A percentile compares a stretch with the other conserved stretches of the same genome.
phyloP scores from a whole-genome alignment of 2,888 invertebrate species.

The Hirtodrosophila trivittata region DNA sequence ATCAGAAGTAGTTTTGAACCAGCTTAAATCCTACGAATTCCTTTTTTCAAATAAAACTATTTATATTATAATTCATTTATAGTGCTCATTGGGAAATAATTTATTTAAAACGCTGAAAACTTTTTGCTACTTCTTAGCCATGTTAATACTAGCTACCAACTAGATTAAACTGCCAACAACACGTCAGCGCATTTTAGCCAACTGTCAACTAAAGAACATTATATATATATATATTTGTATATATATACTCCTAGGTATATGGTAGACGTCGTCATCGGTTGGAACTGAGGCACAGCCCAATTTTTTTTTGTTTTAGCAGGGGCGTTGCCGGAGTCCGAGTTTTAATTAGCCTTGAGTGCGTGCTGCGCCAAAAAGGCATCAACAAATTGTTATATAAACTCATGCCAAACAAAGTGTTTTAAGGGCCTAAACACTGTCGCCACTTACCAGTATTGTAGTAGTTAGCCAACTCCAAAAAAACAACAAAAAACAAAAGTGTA shows the following conservation, averaged over 20 bases:
- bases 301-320: slow-evolving; percentile 27
- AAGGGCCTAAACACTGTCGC: slow-evolving; percentile 67
- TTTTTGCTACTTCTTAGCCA: slow-evolving; percentile 22
- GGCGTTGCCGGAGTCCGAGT: slow-evolving; percentile 64
- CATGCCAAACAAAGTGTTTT: slow-evolving; percentile 67
- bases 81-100: no score
- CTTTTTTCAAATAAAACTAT: no score
- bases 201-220: slow-evolving; percentile 32
- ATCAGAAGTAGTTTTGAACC: no score
- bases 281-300: slow-evolving; percentile 1
- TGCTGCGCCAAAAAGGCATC: slow-evolving; percentile 62
- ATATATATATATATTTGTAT: slow-evolving; percentile 1
- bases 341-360: slow-evolving; percentile 77
- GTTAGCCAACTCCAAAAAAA: slow-evolving; percentile 32
- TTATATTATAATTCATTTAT: no score
- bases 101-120: slow-evolving; percentile 2
- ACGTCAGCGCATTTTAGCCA: slow-evolving; percentile 64
- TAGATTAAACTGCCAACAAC: slow-evolving; percentile 27
- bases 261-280: slow-evolving; percentile 34
- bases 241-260: neutral
- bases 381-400: slow-evolving; percentile 74
- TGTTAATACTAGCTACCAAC: slow-evolving; percentile 11
- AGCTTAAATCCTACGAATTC: neutral
- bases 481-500: slow-evolving; percentile 18
- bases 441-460: slow-evolving; percentile 46